Base-by-base conservation (phyloP, 2,888 invertebrate species). In the Candidula unifasciata region DNA sequence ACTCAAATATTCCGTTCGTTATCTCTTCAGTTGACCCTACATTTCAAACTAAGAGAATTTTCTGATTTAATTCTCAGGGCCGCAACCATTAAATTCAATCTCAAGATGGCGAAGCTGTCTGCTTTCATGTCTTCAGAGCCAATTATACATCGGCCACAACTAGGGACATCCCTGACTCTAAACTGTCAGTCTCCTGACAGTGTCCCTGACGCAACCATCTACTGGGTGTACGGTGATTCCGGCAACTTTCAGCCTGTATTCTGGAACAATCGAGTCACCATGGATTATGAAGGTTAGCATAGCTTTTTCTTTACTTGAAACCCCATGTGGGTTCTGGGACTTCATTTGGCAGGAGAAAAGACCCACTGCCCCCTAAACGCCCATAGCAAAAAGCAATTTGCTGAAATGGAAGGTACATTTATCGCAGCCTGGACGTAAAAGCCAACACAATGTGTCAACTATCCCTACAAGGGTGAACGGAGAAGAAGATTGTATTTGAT, bases 221-320 rank as follows among this genome's bases (percentile, higher is more conserved):
- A 68, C 37, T 85, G 85, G 85, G 73, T 35, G 0, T n/a, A 44
- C 6, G 21, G 24, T 13, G 76, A 66, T 8, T 3, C 18, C 8
- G 73, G 80, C 2, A 18, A n/a, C 21, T 44, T 66, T 24, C 27
- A 60, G 1, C 68, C 85, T 24, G 68, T 85, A 1, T 33, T 68
- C n/a, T 85, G 80, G 80, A 57, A 85, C 44, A 52, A 24, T 21
- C 44, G 81, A n/a, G 52, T 85, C 2, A 76, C 81, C 10, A 78
- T 85, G 77, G 85, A 82, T 57, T 78, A 78, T 27, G 85, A 85
- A 30, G 80, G 85, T 85, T 13, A 24, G 57, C n/a, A 66, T 30
- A 30, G 54, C 0, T 30, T n/a, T n/a, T n/a, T n/a, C n/a, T n/a
- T n/a, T 54, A 16, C 18, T 16, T 54, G 57, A 18, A 54, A 18